A percentile compares a stretch with the other conserved stretches of the same genome.
Evolutionary conservation across 2,797 vertebrate genomes (phyloP).

Genomic region (Chromobotia macracanthus): DNA sequence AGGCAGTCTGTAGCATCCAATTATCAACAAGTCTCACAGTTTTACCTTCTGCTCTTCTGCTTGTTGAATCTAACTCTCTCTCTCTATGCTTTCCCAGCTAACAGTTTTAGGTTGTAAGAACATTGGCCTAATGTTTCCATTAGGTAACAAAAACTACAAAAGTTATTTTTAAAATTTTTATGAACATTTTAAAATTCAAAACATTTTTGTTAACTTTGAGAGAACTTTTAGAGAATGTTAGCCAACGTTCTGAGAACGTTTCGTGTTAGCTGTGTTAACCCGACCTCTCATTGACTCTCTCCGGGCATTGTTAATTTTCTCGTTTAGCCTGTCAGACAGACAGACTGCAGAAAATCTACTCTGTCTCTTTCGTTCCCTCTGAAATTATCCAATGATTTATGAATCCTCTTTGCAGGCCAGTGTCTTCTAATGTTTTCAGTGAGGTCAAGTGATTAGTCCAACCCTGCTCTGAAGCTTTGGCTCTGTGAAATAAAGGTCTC

Average conservation of each 20-base stretch:
- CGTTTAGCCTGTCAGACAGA: not conserved
- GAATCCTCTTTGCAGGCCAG: not conserved
- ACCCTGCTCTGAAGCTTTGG: not conserved
- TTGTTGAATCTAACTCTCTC: not conserved
- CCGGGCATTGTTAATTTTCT: no score
- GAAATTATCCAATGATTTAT: not conserved
- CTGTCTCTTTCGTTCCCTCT: not conserved
- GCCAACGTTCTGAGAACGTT: no score
- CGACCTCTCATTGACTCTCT: no score
- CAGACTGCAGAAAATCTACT: not conserved
- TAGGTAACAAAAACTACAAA: no score
- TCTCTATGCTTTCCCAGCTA: not conserved
- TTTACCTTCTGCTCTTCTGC: not conserved
- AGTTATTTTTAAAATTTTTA: no score
- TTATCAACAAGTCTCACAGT: not conserved
- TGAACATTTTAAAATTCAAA: no score
- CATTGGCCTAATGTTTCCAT: no score
- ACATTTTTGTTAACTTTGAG: no score
- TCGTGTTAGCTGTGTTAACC: no score
- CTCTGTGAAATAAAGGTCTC: not conserved
- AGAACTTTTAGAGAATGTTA: no score
- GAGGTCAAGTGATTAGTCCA: constrained; percentile 10
- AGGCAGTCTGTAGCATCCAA: not conserved
- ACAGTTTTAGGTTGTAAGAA: no score
- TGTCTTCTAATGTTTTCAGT: constrained; percentile 2